phyloP scores from a whole-genome alignment of 2,888 invertebrate species.

The Alentia gelatinosa region DNA sequence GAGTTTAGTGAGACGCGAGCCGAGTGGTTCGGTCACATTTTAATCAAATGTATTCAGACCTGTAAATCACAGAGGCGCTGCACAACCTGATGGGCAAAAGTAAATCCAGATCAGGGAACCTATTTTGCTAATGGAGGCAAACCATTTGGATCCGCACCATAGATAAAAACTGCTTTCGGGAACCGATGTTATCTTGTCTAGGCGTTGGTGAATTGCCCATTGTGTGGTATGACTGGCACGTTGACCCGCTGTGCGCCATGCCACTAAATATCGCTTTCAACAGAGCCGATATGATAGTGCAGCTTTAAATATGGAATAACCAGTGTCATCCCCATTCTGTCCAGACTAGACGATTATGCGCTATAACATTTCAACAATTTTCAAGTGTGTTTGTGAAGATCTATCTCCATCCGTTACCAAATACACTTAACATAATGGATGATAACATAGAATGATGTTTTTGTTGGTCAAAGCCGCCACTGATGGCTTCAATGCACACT shows the following conservation, averaged over 20 bases:
- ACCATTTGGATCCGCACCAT: background rate
- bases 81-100: background rate
- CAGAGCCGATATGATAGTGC: background rate
- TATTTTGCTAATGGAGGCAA: conserved; percentile 37
- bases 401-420: background rate
- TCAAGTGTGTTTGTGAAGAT: background rate
- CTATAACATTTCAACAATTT: conserved; percentile 6
- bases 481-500: background rate
- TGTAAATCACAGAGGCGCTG: background rate
- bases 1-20: too few species aligned
- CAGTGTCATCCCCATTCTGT: background rate
- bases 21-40: background rate
- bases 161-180: background rate
- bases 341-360: background rate
- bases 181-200: background rate
- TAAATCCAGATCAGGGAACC: conserved; percentile 22
- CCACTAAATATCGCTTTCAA: conserved; percentile 38
- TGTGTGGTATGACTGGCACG: background rate
- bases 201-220: background rate
- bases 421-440: background rate
- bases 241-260: background rate
- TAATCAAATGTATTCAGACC: conserved; percentile 10
- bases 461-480: background rate
- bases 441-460: background rate
- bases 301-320: conserved; percentile 32